These are phyloP conservation scores for Teinopalpus imperialis DNA, from an alignment of 2,888 invertebrate genomes.

Conservation along the genomic window DNA sequence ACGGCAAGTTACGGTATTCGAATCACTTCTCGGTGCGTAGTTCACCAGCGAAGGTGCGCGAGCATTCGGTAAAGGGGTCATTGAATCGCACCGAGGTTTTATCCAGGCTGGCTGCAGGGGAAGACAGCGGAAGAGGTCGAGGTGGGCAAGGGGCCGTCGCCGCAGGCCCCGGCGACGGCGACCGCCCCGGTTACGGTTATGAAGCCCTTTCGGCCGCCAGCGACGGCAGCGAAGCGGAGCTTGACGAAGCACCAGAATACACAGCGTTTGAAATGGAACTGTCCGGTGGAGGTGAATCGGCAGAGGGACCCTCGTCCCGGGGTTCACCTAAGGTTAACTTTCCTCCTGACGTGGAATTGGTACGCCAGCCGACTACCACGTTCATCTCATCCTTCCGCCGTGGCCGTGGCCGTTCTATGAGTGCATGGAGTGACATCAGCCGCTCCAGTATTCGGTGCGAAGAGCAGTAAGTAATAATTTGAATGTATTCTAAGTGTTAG, in stretches of 20 bases:
- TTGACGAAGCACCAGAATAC: slow-evolving; percentile 67
- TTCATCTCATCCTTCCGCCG: slow-evolving; percentile 74
- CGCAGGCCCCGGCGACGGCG: slow-evolving; percentile 57
- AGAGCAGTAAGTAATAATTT: slow-evolving; percentile 81
- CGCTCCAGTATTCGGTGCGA: slow-evolving; percentile 91
- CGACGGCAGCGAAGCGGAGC: slow-evolving; percentile 73
- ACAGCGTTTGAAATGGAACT: slow-evolving; percentile 72
- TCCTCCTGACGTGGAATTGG: slow-evolving; percentile 79
- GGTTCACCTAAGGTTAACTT: slow-evolving; percentile 86
- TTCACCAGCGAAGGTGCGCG: slow-evolving; percentile 62
- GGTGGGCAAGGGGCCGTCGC: slow-evolving; percentile 48
- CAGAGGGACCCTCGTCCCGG: slow-evolving; percentile 67
- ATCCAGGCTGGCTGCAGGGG: slow-evolving; percentile 62
- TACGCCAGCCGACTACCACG: slow-evolving; percentile 69
- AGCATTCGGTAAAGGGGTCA: slow-evolving; percentile 67
- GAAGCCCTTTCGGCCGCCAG: slow-evolving; percentile 75
- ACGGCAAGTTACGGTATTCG: slow-evolving; percentile 74
- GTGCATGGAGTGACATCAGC: slow-evolving; percentile 94
- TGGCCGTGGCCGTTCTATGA: slow-evolving; percentile 88
- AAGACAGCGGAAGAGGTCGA: slow-evolving; percentile 52
- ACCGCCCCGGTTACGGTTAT: slow-evolving; percentile 76
- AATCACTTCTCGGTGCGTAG: slow-evolving; percentile 63
- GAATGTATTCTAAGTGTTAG: neutral
- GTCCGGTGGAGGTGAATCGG: slow-evolving; percentile 67
- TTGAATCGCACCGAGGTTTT: slow-evolving; percentile 72